A percentile compares a stretch with the other conserved stretches of the same genome.
Conservation (phyloP, 2,113 vertebrate genomes). For the Serinus canaria region DNA sequence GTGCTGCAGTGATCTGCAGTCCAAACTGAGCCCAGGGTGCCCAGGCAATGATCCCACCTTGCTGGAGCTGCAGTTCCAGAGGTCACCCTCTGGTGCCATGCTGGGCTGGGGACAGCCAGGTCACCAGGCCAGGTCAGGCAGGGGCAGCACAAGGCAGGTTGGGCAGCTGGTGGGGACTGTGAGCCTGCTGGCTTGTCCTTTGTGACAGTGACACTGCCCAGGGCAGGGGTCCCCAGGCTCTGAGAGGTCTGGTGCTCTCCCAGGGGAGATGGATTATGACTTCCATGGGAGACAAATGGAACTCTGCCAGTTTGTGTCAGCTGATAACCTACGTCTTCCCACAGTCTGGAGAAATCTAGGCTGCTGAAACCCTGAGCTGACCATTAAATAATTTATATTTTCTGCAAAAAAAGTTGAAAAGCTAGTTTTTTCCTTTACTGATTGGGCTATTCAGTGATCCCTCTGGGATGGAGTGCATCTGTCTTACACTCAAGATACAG, state of each 20-base stretch:
- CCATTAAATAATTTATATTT: slow-evolving; percentile 56
- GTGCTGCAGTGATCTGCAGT: neutral
- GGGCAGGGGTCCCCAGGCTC: neutral
- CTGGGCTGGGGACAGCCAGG: neutral
- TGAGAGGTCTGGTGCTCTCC: neutral
- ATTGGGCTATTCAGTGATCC: slow-evolving; percentile 65
- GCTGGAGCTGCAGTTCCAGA: neutral
- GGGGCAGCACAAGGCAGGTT: neutral
- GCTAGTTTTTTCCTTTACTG: slow-evolving; percentile 7
- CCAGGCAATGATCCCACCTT: neutral
- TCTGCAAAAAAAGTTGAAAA: slow-evolving; percentile 53
- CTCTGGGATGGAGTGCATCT: slow-evolving; percentile 23
- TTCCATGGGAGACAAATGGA: neutral
- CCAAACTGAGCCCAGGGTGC: neutral
- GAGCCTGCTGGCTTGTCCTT: neutral
- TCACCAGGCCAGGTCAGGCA: neutral
- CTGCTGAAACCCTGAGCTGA: slow-evolving; percentile 9
- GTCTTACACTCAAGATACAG: slow-evolving; percentile 1
- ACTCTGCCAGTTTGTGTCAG: neutral
- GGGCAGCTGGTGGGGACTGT: fast-evolving
- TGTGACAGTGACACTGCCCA: neutral
- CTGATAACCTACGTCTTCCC: neutral
- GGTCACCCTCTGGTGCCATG: neutral
- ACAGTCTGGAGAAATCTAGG: neutral
- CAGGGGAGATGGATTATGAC: fast-evolving